phyloP scores from a whole-genome alignment of 2,888 invertebrate genomes.

The Lepetodrilus schrolli region DNA sequence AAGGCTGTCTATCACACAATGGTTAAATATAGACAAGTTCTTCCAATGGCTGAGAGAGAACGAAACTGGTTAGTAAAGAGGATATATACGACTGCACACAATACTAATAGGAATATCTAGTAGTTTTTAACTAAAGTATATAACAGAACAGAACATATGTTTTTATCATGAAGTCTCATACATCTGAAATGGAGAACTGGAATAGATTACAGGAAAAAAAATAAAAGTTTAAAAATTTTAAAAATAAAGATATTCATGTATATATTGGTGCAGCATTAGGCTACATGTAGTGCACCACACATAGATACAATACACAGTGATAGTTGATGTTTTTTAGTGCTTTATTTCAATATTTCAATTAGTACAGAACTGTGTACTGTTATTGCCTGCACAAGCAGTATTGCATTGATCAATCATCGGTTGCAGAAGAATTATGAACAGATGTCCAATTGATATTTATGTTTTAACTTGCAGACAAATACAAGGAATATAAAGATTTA shows the following conservation, averaged over 20 bases:
- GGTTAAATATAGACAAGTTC: neutral
- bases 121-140: no score
- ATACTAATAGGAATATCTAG: neutral
- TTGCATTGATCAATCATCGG: no score
- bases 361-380: no score
- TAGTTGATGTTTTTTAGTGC: no score
- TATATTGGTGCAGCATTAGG: no score
- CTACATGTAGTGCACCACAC: no score
- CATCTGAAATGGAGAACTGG: neutral
- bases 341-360: no score
- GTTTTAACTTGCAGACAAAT: neutral
- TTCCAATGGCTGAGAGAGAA: neutral
- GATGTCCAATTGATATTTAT: neutral
- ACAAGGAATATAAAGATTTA: neutral
- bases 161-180: no score
- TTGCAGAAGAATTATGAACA: neutral
- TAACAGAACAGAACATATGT: no score
- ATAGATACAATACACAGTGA: no score
- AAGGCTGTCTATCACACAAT: neutral
- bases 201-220: neutral
- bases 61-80: neutral
- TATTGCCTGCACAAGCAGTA: no score
- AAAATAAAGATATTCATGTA: neutral
- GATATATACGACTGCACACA: neutral
- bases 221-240: neutral